Evolutionary conservation across 2,113 vertebrate genomes (phyloP).

Genomic region (Percina caprodes): DNA sequence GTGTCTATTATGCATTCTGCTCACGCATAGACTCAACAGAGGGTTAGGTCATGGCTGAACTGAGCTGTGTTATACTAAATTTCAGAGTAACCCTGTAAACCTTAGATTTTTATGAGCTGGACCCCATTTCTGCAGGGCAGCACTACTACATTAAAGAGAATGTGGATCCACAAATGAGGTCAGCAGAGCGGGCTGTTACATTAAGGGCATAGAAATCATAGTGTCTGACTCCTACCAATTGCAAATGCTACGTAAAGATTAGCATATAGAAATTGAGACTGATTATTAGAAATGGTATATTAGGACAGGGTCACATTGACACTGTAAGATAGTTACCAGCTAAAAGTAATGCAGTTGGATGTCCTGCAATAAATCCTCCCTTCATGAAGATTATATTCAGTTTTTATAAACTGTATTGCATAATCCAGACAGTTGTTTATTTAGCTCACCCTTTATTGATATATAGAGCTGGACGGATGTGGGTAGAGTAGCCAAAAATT

Average conservation of each 20-base stretch:
- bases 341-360: conserved; percentile 5
- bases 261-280: conserved; percentile 37
- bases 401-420: not conserved
- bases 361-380: not conserved
- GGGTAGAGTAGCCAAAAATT: no score
- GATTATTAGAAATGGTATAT: conserved; percentile 27
- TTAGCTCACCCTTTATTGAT: not conserved
- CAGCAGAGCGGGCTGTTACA: conserved; percentile 33
- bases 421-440: no score
- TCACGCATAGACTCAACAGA: conserved; percentile 30
- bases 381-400: not conserved
- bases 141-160: conserved; percentile 54
- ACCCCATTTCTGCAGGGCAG: conserved; percentile 59
- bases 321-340: not conserved
- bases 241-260: conserved; percentile 50
- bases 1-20: conserved; percentile 21
- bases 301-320: conserved; percentile 41
- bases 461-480: not conserved
- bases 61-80: conserved; percentile 40
- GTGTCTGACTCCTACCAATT: conserved; percentile 41
- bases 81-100: conserved; percentile 61
- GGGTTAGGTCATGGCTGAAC: conserved; percentile 18
- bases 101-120: conserved; percentile 52
- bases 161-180: conserved; percentile 70
- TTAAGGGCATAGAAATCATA: conserved; percentile 50